Percentiles rank a stretch among this genome's conserved stretches.
These are phyloP conservation scores for Tenebrio molitor DNA, from an alignment of 1,140 invertebrate species.

Conservation along the genomic window DNA sequence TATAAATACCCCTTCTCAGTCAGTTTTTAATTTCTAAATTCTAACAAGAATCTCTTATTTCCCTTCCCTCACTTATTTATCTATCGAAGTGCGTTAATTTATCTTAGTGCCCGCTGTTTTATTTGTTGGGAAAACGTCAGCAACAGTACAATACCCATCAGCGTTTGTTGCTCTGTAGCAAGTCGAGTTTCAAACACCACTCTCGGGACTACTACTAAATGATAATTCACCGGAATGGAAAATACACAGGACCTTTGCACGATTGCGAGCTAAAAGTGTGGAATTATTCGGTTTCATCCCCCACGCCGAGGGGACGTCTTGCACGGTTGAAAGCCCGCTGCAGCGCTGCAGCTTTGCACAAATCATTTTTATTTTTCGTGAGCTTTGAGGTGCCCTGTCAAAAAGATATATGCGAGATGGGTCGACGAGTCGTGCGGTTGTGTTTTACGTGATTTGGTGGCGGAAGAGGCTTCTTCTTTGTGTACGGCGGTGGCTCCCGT, in stretches of 20 bases:
- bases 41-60: too few relatives aligned
- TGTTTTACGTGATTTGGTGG: background rate
- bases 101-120: too few relatives aligned
- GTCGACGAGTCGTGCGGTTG: background rate
- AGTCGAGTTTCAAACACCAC: too few relatives aligned
- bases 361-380: background rate
- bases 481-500: background rate
- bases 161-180: too few relatives aligned
- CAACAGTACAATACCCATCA: too few relatives aligned
- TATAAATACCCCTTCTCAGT: too few relatives aligned
- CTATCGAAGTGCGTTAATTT: too few relatives aligned
- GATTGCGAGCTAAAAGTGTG: slow-evolving; percentile 15
- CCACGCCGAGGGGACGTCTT: background rate
- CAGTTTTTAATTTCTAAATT: too few relatives aligned
- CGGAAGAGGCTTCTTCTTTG: slow-evolving; percentile 16
- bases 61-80: too few relatives aligned
- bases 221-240: background rate
- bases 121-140: too few relatives aligned
- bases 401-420: background rate
- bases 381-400: background rate
- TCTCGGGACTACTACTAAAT: too few relatives aligned
- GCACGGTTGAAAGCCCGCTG: background rate
- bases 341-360: background rate
- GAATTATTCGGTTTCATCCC: slow-evolving; percentile 27
- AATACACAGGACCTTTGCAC: slow-evolving; percentile 10